Conservation (phyloP, 2,797 vertebrate genomes). For the Myotis vivesi region DNA sequence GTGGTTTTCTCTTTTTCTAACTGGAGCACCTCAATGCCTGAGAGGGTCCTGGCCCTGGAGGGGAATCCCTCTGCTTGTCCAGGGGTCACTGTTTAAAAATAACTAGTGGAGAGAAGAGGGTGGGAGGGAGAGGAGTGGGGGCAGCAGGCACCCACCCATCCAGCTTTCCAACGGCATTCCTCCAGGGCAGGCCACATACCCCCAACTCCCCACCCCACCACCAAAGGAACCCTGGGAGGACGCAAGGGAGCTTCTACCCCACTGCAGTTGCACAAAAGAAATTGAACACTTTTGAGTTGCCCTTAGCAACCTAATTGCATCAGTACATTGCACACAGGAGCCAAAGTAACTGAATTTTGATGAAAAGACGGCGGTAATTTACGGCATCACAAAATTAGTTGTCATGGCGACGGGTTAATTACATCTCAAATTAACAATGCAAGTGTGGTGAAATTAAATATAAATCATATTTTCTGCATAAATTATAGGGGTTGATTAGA, state of each 20-base stretch:
- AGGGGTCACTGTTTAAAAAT: slow-evolving; percentile 78
- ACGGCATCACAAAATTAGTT: slow-evolving; percentile 99
- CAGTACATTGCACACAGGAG: slow-evolving; percentile 99
- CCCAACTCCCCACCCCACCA: slow-evolving; percentile 86
- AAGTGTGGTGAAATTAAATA: slow-evolving; percentile 99
- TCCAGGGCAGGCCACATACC: slow-evolving; percentile 74
- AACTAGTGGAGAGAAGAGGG: slow-evolving; percentile 68
- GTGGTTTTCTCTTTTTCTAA: slow-evolving; percentile 22
- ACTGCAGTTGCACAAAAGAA: slow-evolving; percentile 98
- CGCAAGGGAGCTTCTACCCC: slow-evolving; percentile 95
- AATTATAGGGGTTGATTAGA: slow-evolving; percentile 99
- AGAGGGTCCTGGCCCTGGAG: neutral
- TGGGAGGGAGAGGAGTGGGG: slow-evolving; percentile 62
- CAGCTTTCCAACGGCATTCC: slow-evolving; percentile 79
- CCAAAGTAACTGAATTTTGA: slow-evolving; percentile 99
- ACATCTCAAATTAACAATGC: slow-evolving; percentile 99
- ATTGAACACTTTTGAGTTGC: slow-evolving; percentile 99
- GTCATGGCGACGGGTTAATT: slow-evolving; percentile 99
- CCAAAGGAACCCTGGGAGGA: slow-evolving; percentile 90
- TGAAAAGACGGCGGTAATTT: slow-evolving; percentile 99
- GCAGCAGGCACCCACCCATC: slow-evolving; percentile 74
- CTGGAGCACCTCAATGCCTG: slow-evolving; percentile 74
- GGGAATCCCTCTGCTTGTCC: neutral
- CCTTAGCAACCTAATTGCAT: slow-evolving; percentile 99
- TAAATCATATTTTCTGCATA: slow-evolving; percentile 99